Evolutionary conservation across 2,888 invertebrate species (phyloP).

Genomic region (Megastigmus dorsalis): DNA sequence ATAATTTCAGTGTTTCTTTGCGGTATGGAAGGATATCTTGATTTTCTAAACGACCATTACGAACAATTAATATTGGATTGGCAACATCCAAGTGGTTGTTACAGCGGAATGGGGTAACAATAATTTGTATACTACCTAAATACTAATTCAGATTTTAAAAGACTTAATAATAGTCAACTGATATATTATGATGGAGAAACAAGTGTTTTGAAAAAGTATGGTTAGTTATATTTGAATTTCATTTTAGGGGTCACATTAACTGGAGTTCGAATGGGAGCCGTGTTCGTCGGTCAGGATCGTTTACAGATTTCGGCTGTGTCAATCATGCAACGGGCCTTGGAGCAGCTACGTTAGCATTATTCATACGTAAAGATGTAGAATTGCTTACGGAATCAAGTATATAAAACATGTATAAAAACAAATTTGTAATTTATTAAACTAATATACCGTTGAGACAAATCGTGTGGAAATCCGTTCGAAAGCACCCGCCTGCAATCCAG

Average conservation of each 20-base stretch:
- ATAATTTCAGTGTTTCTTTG: conserved; percentile 74
- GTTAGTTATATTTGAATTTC: not conserved
- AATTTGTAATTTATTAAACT: too few relatives aligned
- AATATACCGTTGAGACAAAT: too few relatives aligned
- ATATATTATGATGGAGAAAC: not conserved
- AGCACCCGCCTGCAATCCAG: too few relatives aligned
- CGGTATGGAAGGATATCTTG: conserved; percentile 74
- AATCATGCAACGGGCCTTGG: conserved; percentile 74
- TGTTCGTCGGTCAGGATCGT: conserved; percentile 61
- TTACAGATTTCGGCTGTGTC: conserved; percentile 72
- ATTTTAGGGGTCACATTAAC: not conserved
- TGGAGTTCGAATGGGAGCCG: not conserved
- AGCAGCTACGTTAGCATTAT: conserved; percentile 70
- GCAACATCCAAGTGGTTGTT: conserved; percentile 73
- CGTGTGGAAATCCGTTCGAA: too few relatives aligned
- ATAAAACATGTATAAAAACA: too few relatives aligned
- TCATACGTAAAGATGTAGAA: conserved; percentile 66
- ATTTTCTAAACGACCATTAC: conserved; percentile 72
- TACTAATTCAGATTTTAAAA: too few relatives aligned
- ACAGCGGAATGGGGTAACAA: conserved; percentile 61
- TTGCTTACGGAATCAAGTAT: too few relatives aligned
- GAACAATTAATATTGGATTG: conserved; percentile 70
- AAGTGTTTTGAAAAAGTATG: not conserved
- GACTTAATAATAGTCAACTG: too few relatives aligned
- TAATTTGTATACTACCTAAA: too few relatives aligned